Evolutionary conservation across 1,140 invertebrate genomes (phyloP).

Genomic region (Drosophila albomicans): DNA sequence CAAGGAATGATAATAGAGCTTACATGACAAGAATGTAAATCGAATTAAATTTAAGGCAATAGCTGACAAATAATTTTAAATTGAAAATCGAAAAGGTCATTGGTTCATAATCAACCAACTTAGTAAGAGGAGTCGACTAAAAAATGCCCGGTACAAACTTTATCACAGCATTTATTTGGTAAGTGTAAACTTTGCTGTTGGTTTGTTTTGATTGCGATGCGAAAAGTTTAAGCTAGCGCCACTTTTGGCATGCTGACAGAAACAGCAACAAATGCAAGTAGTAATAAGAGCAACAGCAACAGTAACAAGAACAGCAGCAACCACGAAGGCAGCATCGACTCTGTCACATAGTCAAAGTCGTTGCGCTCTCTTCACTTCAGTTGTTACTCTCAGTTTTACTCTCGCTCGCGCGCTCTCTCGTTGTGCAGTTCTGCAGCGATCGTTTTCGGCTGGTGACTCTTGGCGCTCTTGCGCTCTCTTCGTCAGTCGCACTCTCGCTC

Average conservation of each 20-base stretch:
- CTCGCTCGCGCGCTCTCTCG: conserved; percentile 1
- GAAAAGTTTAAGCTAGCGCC: neutral
- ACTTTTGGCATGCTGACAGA: neutral
- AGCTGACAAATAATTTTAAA: neutral
- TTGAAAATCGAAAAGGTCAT: neutral
- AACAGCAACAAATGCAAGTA: neutral
- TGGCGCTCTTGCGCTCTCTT: conserved; percentile 12
- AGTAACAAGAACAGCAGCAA: neutral
- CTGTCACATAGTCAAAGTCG: conserved; percentile 22
- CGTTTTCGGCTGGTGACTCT: neutral
- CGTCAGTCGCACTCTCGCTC: neutral
- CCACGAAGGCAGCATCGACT: conserved; percentile 13
- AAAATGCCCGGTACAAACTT: neutral
- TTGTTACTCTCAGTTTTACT: conserved; percentile 13
- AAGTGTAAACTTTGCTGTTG: too few species aligned
- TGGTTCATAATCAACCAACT: neutral
- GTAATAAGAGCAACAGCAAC: neutral
- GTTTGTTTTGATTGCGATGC: neutral
- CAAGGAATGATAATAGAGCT: too few species aligned
- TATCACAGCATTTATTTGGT: neutral
- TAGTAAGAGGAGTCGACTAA: neutral
- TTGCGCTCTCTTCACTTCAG: conserved; percentile 44
- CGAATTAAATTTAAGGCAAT: too few species aligned
- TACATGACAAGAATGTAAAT: too few species aligned
- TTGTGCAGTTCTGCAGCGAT: neutral